A percentile compares a stretch with the other conserved stretches of the same genome.
Evolutionary conservation across 2,888 invertebrate species (phyloP).

Genomic region (Adelphocoris suturalis): DNA sequence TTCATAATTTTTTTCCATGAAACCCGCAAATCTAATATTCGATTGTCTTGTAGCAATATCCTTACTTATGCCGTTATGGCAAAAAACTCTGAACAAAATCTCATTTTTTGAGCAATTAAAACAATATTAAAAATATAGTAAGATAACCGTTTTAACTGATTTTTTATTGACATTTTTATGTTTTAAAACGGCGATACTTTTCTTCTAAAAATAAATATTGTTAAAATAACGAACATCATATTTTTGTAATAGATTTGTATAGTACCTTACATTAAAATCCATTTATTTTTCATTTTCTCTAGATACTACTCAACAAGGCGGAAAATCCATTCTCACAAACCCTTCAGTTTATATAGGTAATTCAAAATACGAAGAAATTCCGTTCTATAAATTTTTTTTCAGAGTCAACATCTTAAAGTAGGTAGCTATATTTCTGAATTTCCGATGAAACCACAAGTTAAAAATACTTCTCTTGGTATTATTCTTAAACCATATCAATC

Average conservation of each 20-base stretch:
- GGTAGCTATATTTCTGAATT: slow-evolving; percentile 4
- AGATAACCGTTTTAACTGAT: background rate
- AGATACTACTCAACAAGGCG: slow-evolving; percentile 63
- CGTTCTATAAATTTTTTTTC: slow-evolving; percentile 30
- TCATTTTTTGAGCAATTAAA: slow-evolving; percentile 62
- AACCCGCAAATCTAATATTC: slow-evolving; percentile 75
- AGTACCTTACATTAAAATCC: slow-evolving; percentile 28
- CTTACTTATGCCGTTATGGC: slow-evolving; percentile 61
- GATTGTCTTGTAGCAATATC: slow-evolving; percentile 76
- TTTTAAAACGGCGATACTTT: background rate
- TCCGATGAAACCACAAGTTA: slow-evolving; percentile 1
- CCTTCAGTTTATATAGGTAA: background rate
- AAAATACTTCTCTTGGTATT: slow-evolving; percentile 36
- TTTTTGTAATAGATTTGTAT: slow-evolving; percentile 9
- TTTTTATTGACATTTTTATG: background rate
- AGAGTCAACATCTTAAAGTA: slow-evolving; percentile 51
- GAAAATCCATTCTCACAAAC: slow-evolving; percentile 47
- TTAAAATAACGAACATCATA: slow-evolving; percentile 40
- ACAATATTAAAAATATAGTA: slow-evolving; percentile 2
- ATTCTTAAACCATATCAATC: background rate
- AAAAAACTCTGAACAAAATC: slow-evolving; percentile 53
- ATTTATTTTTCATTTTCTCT: slow-evolving; percentile 37
- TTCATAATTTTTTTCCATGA: slow-evolving; percentile 41
- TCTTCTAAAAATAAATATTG: slow-evolving; percentile 39
- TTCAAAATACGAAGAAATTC: background rate